Conservation (phyloP, 2,888 invertebrate genomes). For the Mongoloraphidia duomilia region DNA sequence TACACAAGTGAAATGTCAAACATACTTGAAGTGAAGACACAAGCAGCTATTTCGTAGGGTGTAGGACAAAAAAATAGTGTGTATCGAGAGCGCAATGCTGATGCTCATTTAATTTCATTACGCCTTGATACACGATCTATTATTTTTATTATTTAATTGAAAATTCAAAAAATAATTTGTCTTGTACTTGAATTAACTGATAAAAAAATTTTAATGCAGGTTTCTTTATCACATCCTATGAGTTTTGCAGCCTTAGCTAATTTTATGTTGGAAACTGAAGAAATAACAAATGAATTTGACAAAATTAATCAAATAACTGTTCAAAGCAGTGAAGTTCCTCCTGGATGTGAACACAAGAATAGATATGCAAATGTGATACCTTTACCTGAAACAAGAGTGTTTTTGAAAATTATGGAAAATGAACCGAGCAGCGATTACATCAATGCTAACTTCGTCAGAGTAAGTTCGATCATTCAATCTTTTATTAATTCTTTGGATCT, state of each 20-base stretch:
- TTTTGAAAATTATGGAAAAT: constrained; percentile 52
- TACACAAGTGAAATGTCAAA: too few species aligned
- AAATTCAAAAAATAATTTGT: too few species aligned
- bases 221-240: constrained; percentile 57
- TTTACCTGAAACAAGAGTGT: constrained; percentile 78
- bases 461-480: constrained; percentile 32
- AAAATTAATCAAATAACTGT: constrained; percentile 68
- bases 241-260: constrained; percentile 64
- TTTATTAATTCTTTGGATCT: neutral
- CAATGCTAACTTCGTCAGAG: constrained; percentile 85
- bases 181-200: too few species aligned
- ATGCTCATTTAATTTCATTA: too few species aligned
- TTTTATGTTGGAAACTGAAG: constrained; percentile 53
- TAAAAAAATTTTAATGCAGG: constrained; percentile 21
- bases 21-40: too few species aligned
- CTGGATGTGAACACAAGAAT: constrained; percentile 82
- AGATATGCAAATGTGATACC: constrained; percentile 91
- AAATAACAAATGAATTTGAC: constrained; percentile 67
- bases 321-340: constrained; percentile 67
- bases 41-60: too few species aligned
- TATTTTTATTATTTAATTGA: too few species aligned
- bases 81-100: too few species aligned
- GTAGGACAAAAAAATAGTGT: too few species aligned
- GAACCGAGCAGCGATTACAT: constrained; percentile 79
- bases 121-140: too few species aligned